Percentiles rank a stretch among this genome's conserved stretches.
Evolutionary conservation across 2,797 vertebrate species (phyloP).

Genomic region (Columba guinea): DNA sequence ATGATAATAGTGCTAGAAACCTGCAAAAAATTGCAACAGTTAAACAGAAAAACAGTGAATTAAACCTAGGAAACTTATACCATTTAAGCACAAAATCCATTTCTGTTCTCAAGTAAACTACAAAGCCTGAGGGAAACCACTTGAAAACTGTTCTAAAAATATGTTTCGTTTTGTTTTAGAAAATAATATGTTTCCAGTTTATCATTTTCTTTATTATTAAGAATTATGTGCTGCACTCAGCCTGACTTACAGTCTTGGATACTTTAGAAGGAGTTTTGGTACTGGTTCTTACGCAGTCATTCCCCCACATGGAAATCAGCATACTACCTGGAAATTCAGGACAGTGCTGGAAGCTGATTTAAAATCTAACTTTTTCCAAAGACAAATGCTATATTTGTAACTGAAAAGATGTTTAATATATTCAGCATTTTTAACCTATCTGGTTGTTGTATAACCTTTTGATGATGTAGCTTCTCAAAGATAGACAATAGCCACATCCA

Average conservation of each 20-base stretch:
- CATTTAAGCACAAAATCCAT: not conserved
- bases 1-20: not conserved
- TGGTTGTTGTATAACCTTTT: not conserved
- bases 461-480: not conserved
- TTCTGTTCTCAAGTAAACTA: not conserved
- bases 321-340: not conserved
- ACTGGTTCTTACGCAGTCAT: not conserved
- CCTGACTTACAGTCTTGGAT: not conserved
- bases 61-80: not conserved
- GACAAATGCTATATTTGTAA: not conserved
- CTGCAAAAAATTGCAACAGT: not conserved
- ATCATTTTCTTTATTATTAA: not conserved
- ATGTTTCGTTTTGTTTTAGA: not conserved
- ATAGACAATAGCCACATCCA: not conserved
- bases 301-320: not conserved
- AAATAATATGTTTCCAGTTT: not conserved
- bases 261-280: not conserved
- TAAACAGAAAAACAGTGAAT: not conserved
- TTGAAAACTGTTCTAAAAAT: not conserved
- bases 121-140: not conserved
- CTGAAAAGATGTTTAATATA: not conserved
- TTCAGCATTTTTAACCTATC: not conserved
- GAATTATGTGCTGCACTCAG: not conserved
- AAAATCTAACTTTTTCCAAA: not conserved
- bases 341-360: not conserved